Percentiles rank a stretch among this genome's conserved stretches.
Conservation (phyloP, 2,888 invertebrate species). For the Megalurothrips usitatus region DNA sequence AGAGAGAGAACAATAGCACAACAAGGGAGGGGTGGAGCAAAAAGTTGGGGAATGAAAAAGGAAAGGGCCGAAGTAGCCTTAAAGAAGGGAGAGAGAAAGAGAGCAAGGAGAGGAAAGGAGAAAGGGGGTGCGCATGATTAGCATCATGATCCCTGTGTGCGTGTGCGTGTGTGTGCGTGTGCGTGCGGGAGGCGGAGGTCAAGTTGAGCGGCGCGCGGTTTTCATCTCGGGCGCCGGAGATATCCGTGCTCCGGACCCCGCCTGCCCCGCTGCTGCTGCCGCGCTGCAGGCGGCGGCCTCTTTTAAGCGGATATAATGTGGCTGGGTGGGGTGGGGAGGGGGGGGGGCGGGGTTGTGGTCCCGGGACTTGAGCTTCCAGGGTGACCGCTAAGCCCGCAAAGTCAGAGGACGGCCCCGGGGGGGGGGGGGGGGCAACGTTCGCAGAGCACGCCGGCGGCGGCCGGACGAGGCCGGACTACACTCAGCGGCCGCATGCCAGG, state of each 20-base stretch:
- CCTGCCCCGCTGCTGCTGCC: neutral
- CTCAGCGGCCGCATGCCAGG: no score
- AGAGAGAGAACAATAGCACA: neutral
- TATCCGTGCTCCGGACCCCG: neutral
- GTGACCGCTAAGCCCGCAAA: neutral
- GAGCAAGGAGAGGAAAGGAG: neutral
- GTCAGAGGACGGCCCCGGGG: neutral
- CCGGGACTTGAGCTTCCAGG: neutral
- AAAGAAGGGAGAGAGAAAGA: neutral
- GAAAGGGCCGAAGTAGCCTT: neutral
- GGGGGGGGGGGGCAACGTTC: neutral
- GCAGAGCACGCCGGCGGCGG: no score
- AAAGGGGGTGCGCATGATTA: neutral
- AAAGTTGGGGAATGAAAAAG: neutral
- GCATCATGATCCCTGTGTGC: neutral
- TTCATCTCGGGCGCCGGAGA: neutral
- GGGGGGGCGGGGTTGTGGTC: neutral
- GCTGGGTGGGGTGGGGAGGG: neutral
- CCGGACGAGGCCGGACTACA: no score
- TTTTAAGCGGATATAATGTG: conserved; percentile 6
- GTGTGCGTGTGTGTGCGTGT: neutral
- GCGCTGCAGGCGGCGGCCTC: neutral
- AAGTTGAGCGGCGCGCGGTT: neutral
- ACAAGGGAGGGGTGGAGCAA: neutral
- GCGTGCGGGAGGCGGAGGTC: neutral